phyloP scores from a whole-genome alignment of 2,113 vertebrate species.

The Eurystomus gularis region DNA sequence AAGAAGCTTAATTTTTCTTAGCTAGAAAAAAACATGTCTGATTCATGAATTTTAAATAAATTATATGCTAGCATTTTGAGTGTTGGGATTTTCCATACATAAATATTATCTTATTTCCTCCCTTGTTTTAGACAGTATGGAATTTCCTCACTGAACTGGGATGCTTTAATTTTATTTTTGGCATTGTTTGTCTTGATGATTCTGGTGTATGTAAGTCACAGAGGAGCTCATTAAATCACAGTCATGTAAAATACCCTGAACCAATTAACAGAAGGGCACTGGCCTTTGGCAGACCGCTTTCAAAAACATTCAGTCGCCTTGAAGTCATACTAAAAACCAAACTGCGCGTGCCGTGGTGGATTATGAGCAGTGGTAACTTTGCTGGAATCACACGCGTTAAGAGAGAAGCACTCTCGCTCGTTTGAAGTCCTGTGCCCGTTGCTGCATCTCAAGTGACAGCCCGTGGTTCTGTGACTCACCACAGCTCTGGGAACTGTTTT shows the following conservation, averaged over 20 bases:
- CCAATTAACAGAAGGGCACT: background rate
- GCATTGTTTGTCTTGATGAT: conserved; percentile 16
- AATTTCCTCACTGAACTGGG: background rate
- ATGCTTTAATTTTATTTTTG: background rate
- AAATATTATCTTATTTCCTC: background rate
- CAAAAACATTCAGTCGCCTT: background rate
- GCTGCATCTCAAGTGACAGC: background rate
- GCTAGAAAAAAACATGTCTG: background rate
- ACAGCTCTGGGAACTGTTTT: conserved; percentile 44
- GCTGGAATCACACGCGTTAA: background rate
- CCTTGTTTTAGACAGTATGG: background rate
- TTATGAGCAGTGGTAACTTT: background rate
- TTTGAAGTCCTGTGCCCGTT: background rate
- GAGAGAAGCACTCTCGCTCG: background rate
- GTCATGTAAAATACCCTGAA: background rate
- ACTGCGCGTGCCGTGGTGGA: background rate
- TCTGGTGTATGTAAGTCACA: conserved; percentile 34
- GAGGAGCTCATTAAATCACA: conserved; percentile 37
- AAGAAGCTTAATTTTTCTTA: background rate
- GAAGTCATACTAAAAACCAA: background rate
- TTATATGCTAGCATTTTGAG: background rate
- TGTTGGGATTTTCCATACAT: background rate
- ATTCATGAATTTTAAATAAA: background rate
- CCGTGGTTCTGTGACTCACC: background rate
- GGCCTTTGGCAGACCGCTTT: background rate